These are phyloP conservation scores for Zaprionus africanus DNA, from an alignment of 1,140 invertebrate species.

Conservation along the genomic window DNA sequence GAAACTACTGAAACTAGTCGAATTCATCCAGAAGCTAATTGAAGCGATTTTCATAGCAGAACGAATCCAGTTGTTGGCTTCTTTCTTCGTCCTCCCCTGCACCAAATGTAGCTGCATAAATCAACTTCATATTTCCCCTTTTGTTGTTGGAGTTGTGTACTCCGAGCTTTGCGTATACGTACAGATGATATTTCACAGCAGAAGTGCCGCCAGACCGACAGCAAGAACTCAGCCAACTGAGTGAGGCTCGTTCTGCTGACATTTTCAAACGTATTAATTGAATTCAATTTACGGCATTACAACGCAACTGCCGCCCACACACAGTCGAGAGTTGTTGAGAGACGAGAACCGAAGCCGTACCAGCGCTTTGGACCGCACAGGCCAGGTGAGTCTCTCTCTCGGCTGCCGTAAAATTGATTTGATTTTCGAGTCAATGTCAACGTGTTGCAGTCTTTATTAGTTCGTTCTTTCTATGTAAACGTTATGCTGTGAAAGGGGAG, in stretches of 20 bases:
- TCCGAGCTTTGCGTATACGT: slow-evolving; percentile 6
- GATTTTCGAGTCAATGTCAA: slow-evolving; percentile 60
- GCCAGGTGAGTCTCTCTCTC: not conserved
- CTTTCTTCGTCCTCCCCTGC: not conserved
- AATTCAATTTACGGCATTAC: slow-evolving; percentile 63
- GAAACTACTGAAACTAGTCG: not conserved
- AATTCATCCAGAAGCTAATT: slow-evolving; percentile 13
- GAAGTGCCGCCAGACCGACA: slow-evolving; percentile 4
- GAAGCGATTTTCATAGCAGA: slow-evolving; percentile 4
- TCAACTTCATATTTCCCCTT: slow-evolving; percentile 4
- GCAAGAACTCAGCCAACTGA: slow-evolving; percentile 3
- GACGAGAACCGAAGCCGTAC: not conserved
- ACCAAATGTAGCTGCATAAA: slow-evolving; percentile 14
- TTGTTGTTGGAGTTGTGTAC: not conserved
- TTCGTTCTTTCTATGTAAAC: slow-evolving; percentile 11
- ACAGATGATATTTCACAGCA: slow-evolving; percentile 14
- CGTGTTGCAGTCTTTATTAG: slow-evolving; percentile 19
- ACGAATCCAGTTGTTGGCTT: not conserved
- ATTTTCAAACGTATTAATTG: slow-evolving; percentile 72
- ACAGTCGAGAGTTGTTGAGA: not conserved
- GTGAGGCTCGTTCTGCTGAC: slow-evolving; percentile 40
- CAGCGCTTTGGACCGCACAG: not conserved
- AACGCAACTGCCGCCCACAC: slow-evolving; percentile 8
- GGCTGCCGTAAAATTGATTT: slow-evolving; percentile 56
- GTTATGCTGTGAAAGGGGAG: not conserved